phyloP scores from a whole-genome alignment of 2,888 invertebrate genomes.

The Tetragnatha montana region DNA sequence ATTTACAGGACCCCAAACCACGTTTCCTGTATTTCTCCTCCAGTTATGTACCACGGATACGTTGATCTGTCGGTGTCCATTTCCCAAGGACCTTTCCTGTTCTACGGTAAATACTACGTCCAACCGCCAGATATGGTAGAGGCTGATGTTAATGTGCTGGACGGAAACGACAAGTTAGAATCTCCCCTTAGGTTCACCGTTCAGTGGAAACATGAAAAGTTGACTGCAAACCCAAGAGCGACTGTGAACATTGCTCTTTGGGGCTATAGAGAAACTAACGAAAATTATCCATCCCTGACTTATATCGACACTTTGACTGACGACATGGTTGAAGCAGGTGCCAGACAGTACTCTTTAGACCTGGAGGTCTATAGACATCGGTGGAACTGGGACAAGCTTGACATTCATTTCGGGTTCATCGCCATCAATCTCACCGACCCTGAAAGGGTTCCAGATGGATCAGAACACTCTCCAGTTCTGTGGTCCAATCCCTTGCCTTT shows the following conservation, averaged over 20 bases:
- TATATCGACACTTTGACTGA: constrained; percentile 81
- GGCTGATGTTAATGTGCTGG: constrained; percentile 88
- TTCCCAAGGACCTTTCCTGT: constrained; percentile 87
- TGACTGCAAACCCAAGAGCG: constrained; percentile 86
- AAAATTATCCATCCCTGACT: constrained; percentile 86
- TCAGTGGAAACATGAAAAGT: constrained; percentile 89
- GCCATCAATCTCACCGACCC: constrained; percentile 91
- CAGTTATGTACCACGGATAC: constrained; percentile 90
- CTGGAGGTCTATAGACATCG: constrained; percentile 83
- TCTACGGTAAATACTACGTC: constrained; percentile 93
- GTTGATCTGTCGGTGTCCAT: constrained; percentile 90
- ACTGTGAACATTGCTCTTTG: constrained; percentile 89
- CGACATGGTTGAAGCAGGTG: constrained; percentile 46
- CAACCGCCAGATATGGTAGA: constrained; percentile 92
- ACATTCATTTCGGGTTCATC: constrained; percentile 90
- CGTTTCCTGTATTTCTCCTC: constrained; percentile 92
- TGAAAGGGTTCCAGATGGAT: constrained; percentile 79
- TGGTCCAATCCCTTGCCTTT: constrained; percentile 95
- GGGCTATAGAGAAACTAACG: constrained; percentile 89
- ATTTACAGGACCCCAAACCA: constrained; percentile 81
- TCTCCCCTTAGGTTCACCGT: constrained; percentile 86
- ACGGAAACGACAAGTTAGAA: constrained; percentile 83
- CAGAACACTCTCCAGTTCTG: constrained; percentile 84
- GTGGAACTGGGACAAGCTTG: constrained; percentile 81
- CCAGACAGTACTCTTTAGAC: constrained; percentile 62